Evolutionary conservation across 2,113 vertebrate genomes (phyloP), one percentile per base, ranked within the genome.

Genomic region (Brienomyrus longianalis): DNA sequence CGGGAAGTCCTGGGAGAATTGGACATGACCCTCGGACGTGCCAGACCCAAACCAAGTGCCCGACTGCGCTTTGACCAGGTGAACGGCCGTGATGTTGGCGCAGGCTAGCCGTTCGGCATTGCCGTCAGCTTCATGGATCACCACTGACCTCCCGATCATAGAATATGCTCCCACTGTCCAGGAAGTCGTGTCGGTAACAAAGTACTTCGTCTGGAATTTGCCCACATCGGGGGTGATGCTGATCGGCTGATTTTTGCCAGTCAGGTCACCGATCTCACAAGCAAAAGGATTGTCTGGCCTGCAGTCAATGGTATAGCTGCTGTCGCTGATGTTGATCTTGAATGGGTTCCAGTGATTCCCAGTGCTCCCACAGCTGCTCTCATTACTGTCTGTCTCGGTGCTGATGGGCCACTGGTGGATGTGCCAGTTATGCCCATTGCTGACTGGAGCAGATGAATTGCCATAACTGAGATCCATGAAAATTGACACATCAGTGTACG

Each of bases 341-440:
- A 91, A 95, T 1, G 96, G 96, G 91, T 97, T 97, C 94, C 96
- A 97, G 90, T 97, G 96, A 2, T 91, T 93, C 35, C 92, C 94
- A 52, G 95, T 94, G 48, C 94, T 94, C 86, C 43, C 56, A 87
- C 96, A 97, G 70, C 54, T 70, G 0, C 23, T 23, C 13, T 50
- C 2, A 50, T 95, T 95, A 50, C 91, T 90, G 70, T 97, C 96
- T 3, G 90, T 92, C 88, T 95, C 96, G 9, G 96, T 95, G 90
- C 94, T 95, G 87, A 97, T 96, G 8, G 96, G 95, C 89, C 91
- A 94, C 0, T 1, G 86, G 86, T 97, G 96, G 90, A 96, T 91
- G 84, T 97, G 96, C 96, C 96, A 97, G 85, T 94, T 94, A 90
- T 97, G 96, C 45, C 94, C 92, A 74, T 0, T 23, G 70, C 95